Evolutionary conservation across 2,797 vertebrate species (phyloP).

Genomic region (Limnodromus scolopaceus): DNA sequence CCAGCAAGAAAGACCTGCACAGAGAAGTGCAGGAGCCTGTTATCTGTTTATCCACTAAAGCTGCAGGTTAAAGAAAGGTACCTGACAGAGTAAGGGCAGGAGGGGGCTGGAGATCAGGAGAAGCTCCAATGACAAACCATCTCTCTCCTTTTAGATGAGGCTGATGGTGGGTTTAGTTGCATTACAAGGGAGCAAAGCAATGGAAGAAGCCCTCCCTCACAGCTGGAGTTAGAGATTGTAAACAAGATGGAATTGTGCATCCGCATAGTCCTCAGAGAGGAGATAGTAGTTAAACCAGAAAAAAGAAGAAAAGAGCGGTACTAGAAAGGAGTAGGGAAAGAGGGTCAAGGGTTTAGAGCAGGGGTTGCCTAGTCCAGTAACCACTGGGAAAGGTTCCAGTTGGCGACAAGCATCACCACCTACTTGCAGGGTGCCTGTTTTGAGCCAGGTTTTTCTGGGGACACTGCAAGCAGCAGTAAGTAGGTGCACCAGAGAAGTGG

Average conservation of each 20-base stretch:
- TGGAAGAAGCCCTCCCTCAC: neutral
- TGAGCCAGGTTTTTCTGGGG: neutral
- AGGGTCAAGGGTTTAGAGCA: neutral
- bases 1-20: neutral
- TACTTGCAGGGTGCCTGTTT: neutral
- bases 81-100: neutral
- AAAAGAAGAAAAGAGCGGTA: neutral
- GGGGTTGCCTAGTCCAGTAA: neutral
- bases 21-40: neutral
- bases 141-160: neutral
- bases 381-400: neutral
- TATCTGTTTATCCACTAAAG: neutral
- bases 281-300: neutral
- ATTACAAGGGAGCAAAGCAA: neutral
- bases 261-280: neutral
- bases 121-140: neutral
- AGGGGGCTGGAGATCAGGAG: neutral
- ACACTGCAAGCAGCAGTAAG: fast-evolving
- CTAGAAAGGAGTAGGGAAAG: neutral
- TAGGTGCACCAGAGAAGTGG: neutral
- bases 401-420: neutral
- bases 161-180: neutral
- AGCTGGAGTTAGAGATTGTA: neutral
- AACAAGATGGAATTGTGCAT: neutral
- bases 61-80: neutral